These are phyloP conservation scores for Lepidostoma basale DNA, from an alignment of 1,140 invertebrate genomes.

Conservation along the genomic window DNA sequence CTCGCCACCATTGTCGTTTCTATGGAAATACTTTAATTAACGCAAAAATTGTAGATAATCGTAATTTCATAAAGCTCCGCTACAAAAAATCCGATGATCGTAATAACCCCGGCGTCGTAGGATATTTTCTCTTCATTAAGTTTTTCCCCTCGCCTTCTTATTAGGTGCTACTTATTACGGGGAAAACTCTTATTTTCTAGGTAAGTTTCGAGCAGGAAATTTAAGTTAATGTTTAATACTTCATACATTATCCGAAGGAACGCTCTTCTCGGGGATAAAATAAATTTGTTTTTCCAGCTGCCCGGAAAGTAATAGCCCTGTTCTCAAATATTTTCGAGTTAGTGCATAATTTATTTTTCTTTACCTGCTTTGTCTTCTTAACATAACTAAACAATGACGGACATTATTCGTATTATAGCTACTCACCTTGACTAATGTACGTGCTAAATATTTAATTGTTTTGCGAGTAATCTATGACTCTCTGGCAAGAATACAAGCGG, in stretches of 20 bases:
- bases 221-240: neutral
- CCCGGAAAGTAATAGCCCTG: neutral
- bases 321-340: neutral
- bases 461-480: too few species aligned
- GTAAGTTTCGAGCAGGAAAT: neutral
- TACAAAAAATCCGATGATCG: too few species aligned
- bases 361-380: neutral
- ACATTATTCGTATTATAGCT: too few species aligned
- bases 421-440: too few species aligned
- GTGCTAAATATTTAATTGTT: too few species aligned
- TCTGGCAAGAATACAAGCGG: too few species aligned
- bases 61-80: too few species aligned
- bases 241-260: neutral
- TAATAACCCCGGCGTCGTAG: too few species aligned
- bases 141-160: neutral
- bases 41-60: too few species aligned
- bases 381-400: neutral
- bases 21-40: too few species aligned
- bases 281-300: neutral
- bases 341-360: neutral
- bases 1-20: too few species aligned
- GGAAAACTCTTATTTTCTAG: constrained; percentile 4
- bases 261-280: neutral
- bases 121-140: constrained; percentile 10
- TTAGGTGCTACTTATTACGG: constrained; percentile 14